Percentiles rank a stretch among this genome's conserved stretches.
Conservation (phyloP, 2,888 invertebrate species). For the Linyphia triangularis region DNA sequence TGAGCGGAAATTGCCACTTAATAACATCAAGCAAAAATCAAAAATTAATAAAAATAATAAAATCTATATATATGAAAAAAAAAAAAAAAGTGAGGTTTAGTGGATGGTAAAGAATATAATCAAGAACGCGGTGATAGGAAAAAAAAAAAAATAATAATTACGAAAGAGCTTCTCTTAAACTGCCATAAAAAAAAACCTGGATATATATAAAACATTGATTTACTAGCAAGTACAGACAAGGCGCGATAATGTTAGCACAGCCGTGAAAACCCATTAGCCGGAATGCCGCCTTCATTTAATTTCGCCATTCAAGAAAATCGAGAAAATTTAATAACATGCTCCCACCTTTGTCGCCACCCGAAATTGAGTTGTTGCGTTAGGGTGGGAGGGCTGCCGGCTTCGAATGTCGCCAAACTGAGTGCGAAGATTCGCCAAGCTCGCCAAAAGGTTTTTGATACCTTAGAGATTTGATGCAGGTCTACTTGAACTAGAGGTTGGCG, state of each 20-base stretch:
- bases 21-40: constrained; percentile 50
- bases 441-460: too few relatives aligned
- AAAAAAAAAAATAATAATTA: constrained; percentile 58
- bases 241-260: constrained; percentile 53
- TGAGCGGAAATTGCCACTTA: constrained; percentile 63
- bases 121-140: constrained; percentile 1
- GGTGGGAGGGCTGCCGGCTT: background rate
- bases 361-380: constrained; percentile 66
- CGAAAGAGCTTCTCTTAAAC: background rate
- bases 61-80: too few relatives aligned
- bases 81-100: background rate
- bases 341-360: constrained; percentile 59
- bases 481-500: too few relatives aligned
- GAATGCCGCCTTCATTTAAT: constrained; percentile 70
- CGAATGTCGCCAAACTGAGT: too few relatives aligned
- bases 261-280: constrained; percentile 69
- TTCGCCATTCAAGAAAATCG: constrained; percentile 73
- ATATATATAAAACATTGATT: constrained; percentile 68
- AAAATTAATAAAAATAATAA: constrained; percentile 30
- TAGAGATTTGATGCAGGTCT: too few relatives aligned
- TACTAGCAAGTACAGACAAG: background rate
- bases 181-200: constrained; percentile 29
- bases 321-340: constrained; percentile 71
- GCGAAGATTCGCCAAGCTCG: background rate
- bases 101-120: constrained; percentile 51